These are phyloP conservation scores for Enteromius afrohamiltoni DNA, from an alignment of 2,797 vertebrate genomes.

Conservation along the genomic window DNA sequence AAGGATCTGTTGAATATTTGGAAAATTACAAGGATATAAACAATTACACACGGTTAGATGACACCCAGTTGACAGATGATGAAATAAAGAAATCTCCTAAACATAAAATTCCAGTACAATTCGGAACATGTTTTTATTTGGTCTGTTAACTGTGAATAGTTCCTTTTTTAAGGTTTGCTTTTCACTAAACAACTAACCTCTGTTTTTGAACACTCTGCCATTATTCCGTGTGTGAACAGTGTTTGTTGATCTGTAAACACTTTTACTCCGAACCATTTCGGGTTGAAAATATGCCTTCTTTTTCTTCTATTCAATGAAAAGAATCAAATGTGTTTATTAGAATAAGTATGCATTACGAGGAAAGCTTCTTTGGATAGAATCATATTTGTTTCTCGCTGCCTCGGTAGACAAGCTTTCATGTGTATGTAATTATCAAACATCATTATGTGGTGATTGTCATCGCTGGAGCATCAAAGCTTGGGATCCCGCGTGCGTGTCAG, in stretches of 20 bases:
- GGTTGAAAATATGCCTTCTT: conserved; percentile 73
- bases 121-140: background rate
- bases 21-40: background rate
- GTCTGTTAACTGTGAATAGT: background rate
- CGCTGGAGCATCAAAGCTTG: conserved; percentile 81
- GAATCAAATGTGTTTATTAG: conserved; percentile 78
- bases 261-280: conserved; percentile 63
- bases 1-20: background rate
- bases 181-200: conserved; percentile 30
- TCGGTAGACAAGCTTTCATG: conserved; percentile 76
- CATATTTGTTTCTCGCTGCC: conserved; percentile 78
- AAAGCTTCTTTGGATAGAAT: conserved; percentile 79
- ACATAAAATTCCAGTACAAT: background rate
- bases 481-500: conserved; percentile 67
- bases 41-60: background rate
- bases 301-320: conserved; percentile 69
- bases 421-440: conserved; percentile 83
- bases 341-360: conserved; percentile 76
- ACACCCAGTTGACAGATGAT: background rate
- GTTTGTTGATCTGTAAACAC: conserved; percentile 72
- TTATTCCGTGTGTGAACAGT: conserved; percentile 57
- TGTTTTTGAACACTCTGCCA: conserved; percentile 47
- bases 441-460: conserved; percentile 80
- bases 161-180: background rate
- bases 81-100: conserved; percentile 20